Evolutionary conservation across 30 jellyfish, hydroid and myxozoan species (phyloP).

Genomic region (Aurelia sp.): DNA sequence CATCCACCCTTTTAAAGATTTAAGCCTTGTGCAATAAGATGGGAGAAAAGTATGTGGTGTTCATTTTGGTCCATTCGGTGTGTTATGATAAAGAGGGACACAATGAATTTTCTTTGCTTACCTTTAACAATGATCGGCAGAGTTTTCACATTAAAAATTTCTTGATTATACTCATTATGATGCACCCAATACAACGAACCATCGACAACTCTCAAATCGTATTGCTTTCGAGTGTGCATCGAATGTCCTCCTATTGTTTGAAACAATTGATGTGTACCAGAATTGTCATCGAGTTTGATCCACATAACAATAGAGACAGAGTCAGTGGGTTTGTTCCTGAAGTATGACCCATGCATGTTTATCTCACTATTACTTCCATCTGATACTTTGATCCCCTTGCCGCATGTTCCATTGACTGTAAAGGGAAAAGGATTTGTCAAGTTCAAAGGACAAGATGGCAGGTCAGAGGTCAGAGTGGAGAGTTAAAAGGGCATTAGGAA

Average conservation of each 20-base stretch:
- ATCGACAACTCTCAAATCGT: constrained; percentile 83
- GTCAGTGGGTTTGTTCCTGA: constrained; percentile 92
- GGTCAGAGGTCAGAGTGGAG: too few species aligned
- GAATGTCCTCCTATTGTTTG: constrained; percentile 95
- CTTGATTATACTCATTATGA: constrained; percentile 91
- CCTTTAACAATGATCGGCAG: constrained; percentile 87
- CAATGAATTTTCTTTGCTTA: background rate
- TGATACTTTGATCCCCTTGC: constrained; percentile 70
- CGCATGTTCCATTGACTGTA: constrained; percentile 90
- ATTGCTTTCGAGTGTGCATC: constrained; percentile 91
- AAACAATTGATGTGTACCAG: constrained; percentile 86
- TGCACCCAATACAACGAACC: constrained; percentile 93
- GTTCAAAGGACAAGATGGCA: too few species aligned
- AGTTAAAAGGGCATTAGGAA: too few species aligned
- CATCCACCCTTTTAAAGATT: too few species aligned
- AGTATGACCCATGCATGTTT: constrained; percentile 75
- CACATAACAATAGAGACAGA: constrained; percentile 87
- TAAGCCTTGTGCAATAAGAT: too few species aligned
- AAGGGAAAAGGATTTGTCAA: background rate
- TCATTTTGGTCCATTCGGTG: background rate
- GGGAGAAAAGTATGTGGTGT: too few species aligned
- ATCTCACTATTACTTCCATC: constrained; percentile 55
- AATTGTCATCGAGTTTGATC: constrained; percentile 85
- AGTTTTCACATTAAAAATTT: constrained; percentile 83
- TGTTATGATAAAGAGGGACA: background rate